phyloP scores from a whole-genome alignment of 1,140 invertebrate genomes.

The Penaeus vannamei region DNA sequence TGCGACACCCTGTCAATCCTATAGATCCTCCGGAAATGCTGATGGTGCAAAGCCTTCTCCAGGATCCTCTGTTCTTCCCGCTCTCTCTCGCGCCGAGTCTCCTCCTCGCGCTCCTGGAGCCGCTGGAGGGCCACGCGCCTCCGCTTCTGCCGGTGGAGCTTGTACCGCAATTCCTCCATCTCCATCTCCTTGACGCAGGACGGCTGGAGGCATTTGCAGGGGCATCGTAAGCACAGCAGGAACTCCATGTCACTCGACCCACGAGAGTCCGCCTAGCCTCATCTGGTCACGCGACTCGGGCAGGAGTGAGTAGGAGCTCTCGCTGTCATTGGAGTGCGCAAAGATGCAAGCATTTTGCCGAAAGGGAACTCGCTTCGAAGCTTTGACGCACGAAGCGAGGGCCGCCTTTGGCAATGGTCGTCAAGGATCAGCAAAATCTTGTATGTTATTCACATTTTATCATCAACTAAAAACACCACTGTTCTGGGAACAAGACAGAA shows the following conservation, averaged over 20 bases:
- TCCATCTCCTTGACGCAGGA: slow-evolving; percentile 13
- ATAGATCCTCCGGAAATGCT: background rate
- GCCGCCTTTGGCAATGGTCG: too few species aligned
- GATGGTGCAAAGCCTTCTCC: slow-evolving; percentile 8
- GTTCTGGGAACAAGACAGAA: too few species aligned
- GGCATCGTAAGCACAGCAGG: background rate
- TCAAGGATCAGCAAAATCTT: too few species aligned
- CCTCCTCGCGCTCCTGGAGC: slow-evolving; percentile 1
- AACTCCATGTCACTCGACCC: slow-evolving; percentile 15
- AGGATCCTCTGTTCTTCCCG: slow-evolving; percentile 23
- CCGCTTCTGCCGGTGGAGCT: slow-evolving; percentile 12
- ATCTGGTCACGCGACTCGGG: too few species aligned
- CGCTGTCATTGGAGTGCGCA: too few species aligned
- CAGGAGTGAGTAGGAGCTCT: too few species aligned
- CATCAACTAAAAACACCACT: too few species aligned
- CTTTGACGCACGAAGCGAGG: too few species aligned
- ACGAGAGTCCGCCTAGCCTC: too few species aligned
- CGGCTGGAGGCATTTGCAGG: slow-evolving; percentile 37
- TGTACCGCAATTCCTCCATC: slow-evolving; percentile 36
- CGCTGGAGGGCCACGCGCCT: slow-evolving; percentile 6
- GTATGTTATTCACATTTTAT: too few species aligned
- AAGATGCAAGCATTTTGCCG: too few species aligned
- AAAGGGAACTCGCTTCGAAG: too few species aligned
- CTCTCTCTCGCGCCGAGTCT: background rate
- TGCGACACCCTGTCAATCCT: background rate